Evolutionary conservation across 2,113 vertebrate genomes (phyloP), one percentile per base, ranked within the genome.

Genomic region (Cryptomyrus ogoouensis): DNA sequence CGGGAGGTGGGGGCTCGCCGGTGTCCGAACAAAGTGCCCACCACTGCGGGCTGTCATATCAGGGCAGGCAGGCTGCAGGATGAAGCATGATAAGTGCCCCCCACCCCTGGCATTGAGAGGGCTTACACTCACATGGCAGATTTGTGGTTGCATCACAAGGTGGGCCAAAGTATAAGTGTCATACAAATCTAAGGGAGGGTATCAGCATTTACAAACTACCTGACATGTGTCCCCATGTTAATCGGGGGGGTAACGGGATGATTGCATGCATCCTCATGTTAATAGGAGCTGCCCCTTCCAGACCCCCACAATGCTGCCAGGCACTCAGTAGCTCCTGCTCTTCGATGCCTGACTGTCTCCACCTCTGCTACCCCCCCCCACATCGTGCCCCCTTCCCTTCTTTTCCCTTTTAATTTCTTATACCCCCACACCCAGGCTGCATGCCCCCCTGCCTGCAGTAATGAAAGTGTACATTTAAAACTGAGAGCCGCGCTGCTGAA

Each of bases 381-480:
- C 46, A 15, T 62, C 12, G 7, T 15, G 39, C 31, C 53, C 52
- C 35, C n/a, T 42, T 44, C 4, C 53, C 53, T 62, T 44, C 53
- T 27, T 52, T 39, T 35, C 50, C 50, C 50, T 15, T 21, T 80
- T 47, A 27, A 12, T 80, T 66, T 39, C 80, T 62, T 56, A 10
- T 66, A 47, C 24, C 84, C 85, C 83, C 87, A 87, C 17, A 56
- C 47, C 31, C 62, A 12, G 62, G 15, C 62, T n/a, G 12, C n/a
- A 84, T 31, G 47, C 90, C 84, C 84, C 90, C 90, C 92, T 92
- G 90, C 58, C 88, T 91, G 91, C 46, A 31, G 89, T 91, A 83
- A 91, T 90, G 39, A 91, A 92, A 89, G 89, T 93, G 93, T 94
- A 89, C 24, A 92, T 94, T 95, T 95, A 94, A 96, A 96, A 96